A percentile compares a stretch with the other conserved stretches of the same genome.
These are phyloP conservation scores for Epinephelus malabaricus DNA, from an alignment of 2,797 vertebrate species.

Conservation along the genomic window DNA sequence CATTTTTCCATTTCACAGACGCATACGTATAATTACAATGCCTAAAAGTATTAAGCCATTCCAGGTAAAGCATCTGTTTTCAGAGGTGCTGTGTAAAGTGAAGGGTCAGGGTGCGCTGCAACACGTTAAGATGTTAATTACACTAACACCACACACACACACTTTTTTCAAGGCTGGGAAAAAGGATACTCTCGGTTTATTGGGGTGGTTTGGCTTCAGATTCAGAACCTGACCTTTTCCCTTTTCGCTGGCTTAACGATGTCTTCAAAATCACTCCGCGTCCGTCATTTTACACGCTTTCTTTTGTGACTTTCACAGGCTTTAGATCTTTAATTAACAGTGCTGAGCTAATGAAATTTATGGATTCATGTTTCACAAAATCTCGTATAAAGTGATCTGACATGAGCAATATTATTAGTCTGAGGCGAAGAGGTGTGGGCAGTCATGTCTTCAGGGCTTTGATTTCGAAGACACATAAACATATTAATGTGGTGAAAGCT, in stretches of 20 bases:
- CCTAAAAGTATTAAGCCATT: constrained; percentile 60
- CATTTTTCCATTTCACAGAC: constrained; percentile 22
- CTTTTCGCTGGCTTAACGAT: constrained; percentile 34
- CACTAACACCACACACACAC: constrained; percentile 57
- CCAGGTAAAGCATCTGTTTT: constrained; percentile 80
- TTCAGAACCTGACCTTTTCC: constrained; percentile 71
- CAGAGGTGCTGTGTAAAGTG: constrained; percentile 66
- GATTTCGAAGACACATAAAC: constrained; percentile 53
- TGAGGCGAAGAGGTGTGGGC: constrained; percentile 20
- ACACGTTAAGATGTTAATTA: constrained; percentile 80
- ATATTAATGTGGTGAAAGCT: constrained; percentile 45
- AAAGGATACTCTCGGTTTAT: constrained; percentile 75
- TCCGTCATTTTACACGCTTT: constrained; percentile 40
- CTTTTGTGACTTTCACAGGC: constrained; percentile 40
- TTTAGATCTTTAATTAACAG: constrained; percentile 42
- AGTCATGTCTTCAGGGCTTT: constrained; percentile 31
- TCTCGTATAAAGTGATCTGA: constrained; percentile 24
- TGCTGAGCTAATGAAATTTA: constrained; percentile 27
- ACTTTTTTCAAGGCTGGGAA: constrained; percentile 66
- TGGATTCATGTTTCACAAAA: constrained; percentile 29
- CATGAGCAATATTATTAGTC: constrained; percentile 33
- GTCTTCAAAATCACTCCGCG: constrained; percentile 41
- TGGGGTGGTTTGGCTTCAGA: constrained; percentile 69
- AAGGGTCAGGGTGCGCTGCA: constrained; percentile 74
- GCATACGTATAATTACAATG: constrained; percentile 28